Conservation (phyloP, 30 jellyfish, hydroid and myxozoan genomes). For the Turritopsis dohrnii region DNA sequence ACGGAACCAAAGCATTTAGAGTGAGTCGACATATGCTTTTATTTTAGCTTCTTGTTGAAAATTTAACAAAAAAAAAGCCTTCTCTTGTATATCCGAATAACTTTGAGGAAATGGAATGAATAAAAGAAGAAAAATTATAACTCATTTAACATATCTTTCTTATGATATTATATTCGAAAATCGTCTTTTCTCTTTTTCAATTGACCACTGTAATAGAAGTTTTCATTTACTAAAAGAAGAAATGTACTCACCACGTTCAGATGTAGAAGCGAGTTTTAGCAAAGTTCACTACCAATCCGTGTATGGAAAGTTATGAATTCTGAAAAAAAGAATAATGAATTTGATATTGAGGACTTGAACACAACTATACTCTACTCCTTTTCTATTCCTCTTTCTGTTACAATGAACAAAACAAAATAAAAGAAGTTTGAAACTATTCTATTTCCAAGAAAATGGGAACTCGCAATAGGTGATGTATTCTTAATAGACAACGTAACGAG, state of each 20-base stretch:
- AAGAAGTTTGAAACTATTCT: too few relatives aligned
- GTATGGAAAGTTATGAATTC: background rate
- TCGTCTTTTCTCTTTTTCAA: background rate
- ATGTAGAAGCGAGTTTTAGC: background rate
- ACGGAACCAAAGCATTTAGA: background rate
- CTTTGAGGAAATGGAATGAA: background rate
- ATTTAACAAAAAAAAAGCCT: background rate
- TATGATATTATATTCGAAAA: too few relatives aligned
- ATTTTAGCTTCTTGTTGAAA: background rate
- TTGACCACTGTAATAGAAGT: background rate
- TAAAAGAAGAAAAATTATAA: background rate
- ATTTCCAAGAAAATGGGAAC: too few relatives aligned
- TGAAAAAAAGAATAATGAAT: too few relatives aligned
- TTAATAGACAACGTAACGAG: too few relatives aligned
- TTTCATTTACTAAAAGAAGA: background rate
- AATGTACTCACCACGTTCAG: background rate
- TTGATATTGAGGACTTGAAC: background rate
- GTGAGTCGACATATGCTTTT: background rate
- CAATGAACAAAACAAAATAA: background rate
- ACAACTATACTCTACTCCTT: too few relatives aligned
- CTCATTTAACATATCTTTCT: background rate
- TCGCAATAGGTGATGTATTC: too few relatives aligned
- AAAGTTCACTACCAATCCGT: background rate
- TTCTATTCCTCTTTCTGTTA: background rate
- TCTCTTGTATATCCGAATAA: background rate